Conservation (phyloP, 2,888 invertebrate genomes). For the Lasioglossum malachurum region DNA sequence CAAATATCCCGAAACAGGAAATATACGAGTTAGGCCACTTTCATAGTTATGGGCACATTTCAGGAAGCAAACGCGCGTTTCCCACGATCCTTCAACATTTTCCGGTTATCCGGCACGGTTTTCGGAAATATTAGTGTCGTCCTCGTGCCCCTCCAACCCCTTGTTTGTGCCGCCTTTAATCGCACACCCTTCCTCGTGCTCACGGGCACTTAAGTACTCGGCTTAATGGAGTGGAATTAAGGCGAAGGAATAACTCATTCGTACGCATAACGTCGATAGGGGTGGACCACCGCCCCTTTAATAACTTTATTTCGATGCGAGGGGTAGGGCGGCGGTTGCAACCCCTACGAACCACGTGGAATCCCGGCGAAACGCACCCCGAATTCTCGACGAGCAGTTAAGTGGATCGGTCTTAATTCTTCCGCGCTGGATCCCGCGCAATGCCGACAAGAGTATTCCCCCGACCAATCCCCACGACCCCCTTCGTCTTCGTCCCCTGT, state of each 20-base stretch:
- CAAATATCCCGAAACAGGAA: no score
- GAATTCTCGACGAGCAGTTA: slow-evolving; percentile 71
- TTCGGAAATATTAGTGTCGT: slow-evolving; percentile 31
- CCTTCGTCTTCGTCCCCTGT: not conserved
- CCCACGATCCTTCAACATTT: slow-evolving; percentile 19
- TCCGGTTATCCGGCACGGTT: slow-evolving; percentile 26
- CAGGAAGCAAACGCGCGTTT: not conserved
- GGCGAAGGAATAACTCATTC: slow-evolving; percentile 72
- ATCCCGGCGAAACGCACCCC: slow-evolving; percentile 69
- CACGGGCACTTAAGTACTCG: slow-evolving; percentile 67
- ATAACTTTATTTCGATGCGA: slow-evolving; percentile 73
- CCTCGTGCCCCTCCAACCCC: not conserved
- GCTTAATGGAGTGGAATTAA: slow-evolving; percentile 73
- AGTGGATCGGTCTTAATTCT: slow-evolving; percentile 73
- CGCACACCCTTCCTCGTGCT: slow-evolving; percentile 56
- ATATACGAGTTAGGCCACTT: no score
- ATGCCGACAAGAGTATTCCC: slow-evolving; percentile 50
- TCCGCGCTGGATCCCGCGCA: slow-evolving; percentile 41
- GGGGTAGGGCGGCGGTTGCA: not conserved
- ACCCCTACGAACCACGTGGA: slow-evolving; percentile 52
- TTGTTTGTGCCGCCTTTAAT: slow-evolving; percentile 67
- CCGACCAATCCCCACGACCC: not conserved
- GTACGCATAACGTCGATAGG: slow-evolving; percentile 69
- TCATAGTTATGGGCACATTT: no score
- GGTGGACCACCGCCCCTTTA: slow-evolving; percentile 46